Conservation (phyloP, 2,113 vertebrate species). For the Calypte anna region DNA sequence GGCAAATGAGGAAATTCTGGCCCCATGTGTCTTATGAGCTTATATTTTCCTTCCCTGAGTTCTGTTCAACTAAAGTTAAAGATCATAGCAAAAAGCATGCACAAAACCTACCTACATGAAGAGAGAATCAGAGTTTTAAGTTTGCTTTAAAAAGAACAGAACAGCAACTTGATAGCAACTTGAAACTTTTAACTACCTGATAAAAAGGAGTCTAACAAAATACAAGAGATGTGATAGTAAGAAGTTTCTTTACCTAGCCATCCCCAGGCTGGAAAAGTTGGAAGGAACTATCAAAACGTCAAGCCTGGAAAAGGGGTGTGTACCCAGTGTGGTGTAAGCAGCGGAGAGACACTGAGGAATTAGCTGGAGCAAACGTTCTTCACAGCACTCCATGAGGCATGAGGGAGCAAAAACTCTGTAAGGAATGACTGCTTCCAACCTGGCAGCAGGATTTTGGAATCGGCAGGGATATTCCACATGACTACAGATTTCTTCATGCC, state of each 20-base stretch:
- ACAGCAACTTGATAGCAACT: background rate
- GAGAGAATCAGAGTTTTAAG: background rate
- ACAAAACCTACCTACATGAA: conserved; percentile 30
- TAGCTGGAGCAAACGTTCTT: conserved; percentile 79
- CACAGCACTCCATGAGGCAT: conserved; percentile 76
- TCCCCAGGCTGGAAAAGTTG: conserved; percentile 94
- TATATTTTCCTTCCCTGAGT: conserved; percentile 7
- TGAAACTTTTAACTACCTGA: background rate
- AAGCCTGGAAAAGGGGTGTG: conserved; percentile 91
- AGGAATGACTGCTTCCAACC: conserved; percentile 83
- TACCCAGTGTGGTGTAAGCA: conserved; percentile 85
- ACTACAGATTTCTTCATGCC: conserved; percentile 75
- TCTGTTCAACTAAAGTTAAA: conserved; percentile 44
- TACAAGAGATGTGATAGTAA: background rate
- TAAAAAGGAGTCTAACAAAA: background rate
- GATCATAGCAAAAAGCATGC: background rate
- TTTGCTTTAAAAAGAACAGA: background rate
- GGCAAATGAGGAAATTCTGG: conserved; percentile 52
- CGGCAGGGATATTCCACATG: conserved; percentile 92
- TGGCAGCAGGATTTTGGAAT: conserved; percentile 77
- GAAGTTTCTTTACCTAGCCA: conserved; percentile 90
- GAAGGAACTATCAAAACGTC: conserved; percentile 92
- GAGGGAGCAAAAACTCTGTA: conserved; percentile 88
- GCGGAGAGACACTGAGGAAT: conserved; percentile 87
- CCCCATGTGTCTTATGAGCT: conserved; percentile 17